Percentiles rank a stretch among this genome's conserved stretches.
phyloP scores from a whole-genome alignment of 2,113 vertebrate genomes.

The Pleuronectes platessa region DNA sequence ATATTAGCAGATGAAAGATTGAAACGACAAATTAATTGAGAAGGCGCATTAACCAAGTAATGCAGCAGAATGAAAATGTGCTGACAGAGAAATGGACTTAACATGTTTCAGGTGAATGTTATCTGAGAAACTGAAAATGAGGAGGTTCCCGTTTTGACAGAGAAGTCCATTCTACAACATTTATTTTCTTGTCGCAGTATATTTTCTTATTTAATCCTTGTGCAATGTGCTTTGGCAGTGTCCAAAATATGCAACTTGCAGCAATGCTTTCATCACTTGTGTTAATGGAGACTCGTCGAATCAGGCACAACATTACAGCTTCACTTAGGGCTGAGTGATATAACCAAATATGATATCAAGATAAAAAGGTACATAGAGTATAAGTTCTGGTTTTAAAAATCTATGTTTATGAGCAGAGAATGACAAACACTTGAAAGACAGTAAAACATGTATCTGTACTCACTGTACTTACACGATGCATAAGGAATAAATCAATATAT shows the following conservation, averaged over 20 bases:
- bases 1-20: slow-evolving; percentile 2
- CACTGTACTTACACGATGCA: too few relatives aligned
- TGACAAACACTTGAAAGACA: too few relatives aligned
- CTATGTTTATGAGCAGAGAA: too few relatives aligned
- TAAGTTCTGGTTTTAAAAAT: too few relatives aligned
- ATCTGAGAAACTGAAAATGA: slow-evolving; percentile 7
- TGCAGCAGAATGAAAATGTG: slow-evolving; percentile 19
- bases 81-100: neutral
- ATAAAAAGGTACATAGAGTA: too few relatives aligned
- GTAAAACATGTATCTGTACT: too few relatives aligned
- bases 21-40: neutral
- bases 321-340: neutral
- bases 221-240: neutral
- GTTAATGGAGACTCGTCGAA: slow-evolving; percentile 10
- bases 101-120: slow-evolving; percentile 6
- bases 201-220: neutral
- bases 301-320: neutral
- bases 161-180: neutral
- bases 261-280: slow-evolving; percentile 41
- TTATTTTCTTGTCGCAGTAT: neutral
- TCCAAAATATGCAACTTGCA: neutral
- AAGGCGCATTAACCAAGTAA: slow-evolving; percentile 6
- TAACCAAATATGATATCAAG: too few relatives aligned
- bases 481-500: neutral
- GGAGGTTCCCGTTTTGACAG: slow-evolving; percentile 30